Evolutionary conservation across 64 coral and sea anemone species (phyloP).

Genomic region (Astreopora myriophthalma): DNA sequence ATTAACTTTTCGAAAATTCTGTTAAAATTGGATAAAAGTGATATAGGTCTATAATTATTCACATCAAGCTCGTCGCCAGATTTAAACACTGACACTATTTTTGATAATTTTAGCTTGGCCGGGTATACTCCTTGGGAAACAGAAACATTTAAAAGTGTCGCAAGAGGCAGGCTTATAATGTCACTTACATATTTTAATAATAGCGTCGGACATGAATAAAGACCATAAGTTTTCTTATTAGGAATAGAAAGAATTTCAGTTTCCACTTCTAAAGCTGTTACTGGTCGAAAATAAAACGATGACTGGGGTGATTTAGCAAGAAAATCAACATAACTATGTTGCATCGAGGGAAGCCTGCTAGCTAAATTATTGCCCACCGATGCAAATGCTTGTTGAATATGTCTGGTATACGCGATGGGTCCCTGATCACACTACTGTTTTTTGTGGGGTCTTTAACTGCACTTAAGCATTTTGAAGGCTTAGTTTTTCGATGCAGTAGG

Average conservation of each 20-base stretch:
- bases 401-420: conserved; percentile 35
- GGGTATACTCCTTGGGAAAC: conserved; percentile 62
- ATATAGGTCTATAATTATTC: conserved; percentile 65
- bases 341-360: conserved; percentile 25
- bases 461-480: conserved; percentile 48
- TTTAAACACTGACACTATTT: conserved; percentile 61
- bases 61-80: conserved; percentile 55
- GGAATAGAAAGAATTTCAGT: conserved; percentile 41
- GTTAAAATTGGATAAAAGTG: conserved; percentile 56
- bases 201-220: conserved; percentile 48
- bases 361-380: conserved; percentile 47
- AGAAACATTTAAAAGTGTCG: conserved; percentile 50
- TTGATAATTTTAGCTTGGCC: conserved; percentile 54
- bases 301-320: conserved; percentile 52
- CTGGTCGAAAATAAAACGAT: conserved; percentile 45
- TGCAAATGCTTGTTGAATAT: conserved; percentile 51
- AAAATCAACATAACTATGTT: conserved; percentile 43
- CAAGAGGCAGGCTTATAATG: conserved; percentile 56
- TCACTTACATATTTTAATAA: conserved; percentile 60
- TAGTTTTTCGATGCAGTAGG: conserved; percentile 61
- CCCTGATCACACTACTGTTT: neutral
- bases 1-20: conserved; percentile 64
- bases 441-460: conserved; percentile 57
- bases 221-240: conserved; percentile 50
- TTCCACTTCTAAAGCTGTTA: conserved; percentile 54